Evolutionary conservation across 2,113 vertebrate genomes (phyloP).

Genomic region (Tragelaphus buxtoni): DNA sequence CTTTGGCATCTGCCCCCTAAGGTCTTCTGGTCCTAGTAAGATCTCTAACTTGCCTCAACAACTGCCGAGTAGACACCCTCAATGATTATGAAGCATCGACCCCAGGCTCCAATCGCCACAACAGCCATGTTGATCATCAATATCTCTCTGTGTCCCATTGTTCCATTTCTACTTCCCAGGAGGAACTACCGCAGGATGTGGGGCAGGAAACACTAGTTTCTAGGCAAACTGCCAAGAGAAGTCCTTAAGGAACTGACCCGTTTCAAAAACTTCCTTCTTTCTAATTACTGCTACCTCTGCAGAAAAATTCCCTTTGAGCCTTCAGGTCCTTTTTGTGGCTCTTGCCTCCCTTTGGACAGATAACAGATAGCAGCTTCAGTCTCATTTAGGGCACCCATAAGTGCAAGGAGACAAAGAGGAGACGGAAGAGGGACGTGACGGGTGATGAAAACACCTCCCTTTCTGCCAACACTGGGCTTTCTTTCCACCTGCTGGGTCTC

Average conservation of each 20-base stretch:
- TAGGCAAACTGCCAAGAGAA: neutral
- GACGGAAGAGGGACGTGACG: neutral
- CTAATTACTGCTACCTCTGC: neutral
- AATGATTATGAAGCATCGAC: neutral
- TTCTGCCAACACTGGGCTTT: neutral
- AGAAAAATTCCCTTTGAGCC: neutral
- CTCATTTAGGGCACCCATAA: neutral
- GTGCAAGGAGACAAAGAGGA: neutral
- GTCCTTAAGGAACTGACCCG: neutral
- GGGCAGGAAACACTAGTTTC: neutral
- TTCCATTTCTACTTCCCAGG: neutral
- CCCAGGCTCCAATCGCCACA: neutral
- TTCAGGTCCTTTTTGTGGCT: neutral
- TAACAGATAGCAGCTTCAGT: neutral
- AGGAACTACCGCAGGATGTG: neutral
- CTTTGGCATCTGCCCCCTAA: neutral
- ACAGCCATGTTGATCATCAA: accelerated
- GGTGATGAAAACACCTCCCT: neutral
- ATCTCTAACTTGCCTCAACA: neutral
- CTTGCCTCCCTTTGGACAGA: neutral
- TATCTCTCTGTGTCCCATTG: neutral
- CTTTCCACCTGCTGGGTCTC: neutral
- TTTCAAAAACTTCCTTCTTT: neutral
- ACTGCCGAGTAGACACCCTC: neutral
- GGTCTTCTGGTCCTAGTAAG: neutral